Conservation (phyloP, 1,140 invertebrate species). For the Pseudomyrmex sp. region DNA sequence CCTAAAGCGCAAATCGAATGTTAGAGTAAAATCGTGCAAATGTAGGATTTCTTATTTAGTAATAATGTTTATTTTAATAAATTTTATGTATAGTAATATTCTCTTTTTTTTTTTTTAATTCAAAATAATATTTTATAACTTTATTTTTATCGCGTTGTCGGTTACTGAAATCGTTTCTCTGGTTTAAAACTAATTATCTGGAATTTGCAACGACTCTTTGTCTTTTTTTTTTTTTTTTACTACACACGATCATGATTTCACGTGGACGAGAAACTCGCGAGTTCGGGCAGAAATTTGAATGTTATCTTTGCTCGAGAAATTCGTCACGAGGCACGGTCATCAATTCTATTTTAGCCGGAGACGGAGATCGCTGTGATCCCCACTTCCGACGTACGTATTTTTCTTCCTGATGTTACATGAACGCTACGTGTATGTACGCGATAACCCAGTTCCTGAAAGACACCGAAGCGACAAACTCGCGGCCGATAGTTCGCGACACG, state of each 20-base stretch:
- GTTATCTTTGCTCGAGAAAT: not conserved
- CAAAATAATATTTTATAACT: too few species aligned
- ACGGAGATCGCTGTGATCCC: slow-evolving; percentile 18
- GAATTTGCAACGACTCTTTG: not conserved
- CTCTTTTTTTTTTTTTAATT: too few species aligned
- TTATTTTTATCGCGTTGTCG: not conserved
- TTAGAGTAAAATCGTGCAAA: not conserved
- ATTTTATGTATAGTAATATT: not conserved
- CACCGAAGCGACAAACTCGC: slow-evolving; percentile 50
- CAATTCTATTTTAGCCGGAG: slow-evolving; percentile 26
- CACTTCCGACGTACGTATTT: not conserved
- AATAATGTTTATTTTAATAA: not conserved
- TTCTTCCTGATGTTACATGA: not conserved
- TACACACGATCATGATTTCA: not conserved
- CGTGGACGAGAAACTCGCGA: not conserved
- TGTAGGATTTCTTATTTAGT: not conserved
- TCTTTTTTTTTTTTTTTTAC: not conserved
- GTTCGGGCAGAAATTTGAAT: not conserved
- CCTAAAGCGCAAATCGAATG: not conserved
- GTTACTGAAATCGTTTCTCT: too few species aligned
- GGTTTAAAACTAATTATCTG: too few species aligned
- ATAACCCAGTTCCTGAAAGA: slow-evolving; percentile 48
- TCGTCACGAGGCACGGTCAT: slow-evolving; percentile 33
- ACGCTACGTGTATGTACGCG: slow-evolving; percentile 25
- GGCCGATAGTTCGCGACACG: slow-evolving; percentile 4